Percentiles rank a stretch among this genome's conserved stretches.
Evolutionary conservation across 2,113 vertebrate species (phyloP).

Genomic region (Antigone vipio): DNA sequence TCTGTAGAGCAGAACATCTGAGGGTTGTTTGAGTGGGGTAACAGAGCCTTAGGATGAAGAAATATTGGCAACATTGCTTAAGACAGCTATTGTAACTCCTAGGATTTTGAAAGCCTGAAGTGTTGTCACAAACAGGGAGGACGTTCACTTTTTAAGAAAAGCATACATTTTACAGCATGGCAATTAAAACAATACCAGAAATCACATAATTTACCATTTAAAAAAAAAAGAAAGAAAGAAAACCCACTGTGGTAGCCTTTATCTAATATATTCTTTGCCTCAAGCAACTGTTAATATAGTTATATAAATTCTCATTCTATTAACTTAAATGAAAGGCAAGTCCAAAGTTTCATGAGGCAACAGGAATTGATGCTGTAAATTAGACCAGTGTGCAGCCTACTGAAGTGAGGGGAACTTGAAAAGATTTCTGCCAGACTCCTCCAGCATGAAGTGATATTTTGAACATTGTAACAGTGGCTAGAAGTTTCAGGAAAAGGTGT

Average conservation of each 20-base stretch:
- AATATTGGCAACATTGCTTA: background rate
- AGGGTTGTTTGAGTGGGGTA: background rate
- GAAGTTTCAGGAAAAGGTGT: conserved; percentile 35
- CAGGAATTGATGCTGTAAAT: conserved; percentile 39
- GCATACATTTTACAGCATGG: background rate
- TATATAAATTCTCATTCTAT: conserved; percentile 19
- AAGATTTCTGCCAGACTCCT: background rate
- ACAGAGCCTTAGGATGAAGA: background rate
- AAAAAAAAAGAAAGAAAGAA: background rate
- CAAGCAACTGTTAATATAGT: conserved; percentile 31
- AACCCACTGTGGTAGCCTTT: background rate
- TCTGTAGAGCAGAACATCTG: background rate
- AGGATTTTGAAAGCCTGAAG: conserved; percentile 18
- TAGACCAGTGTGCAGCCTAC: background rate
- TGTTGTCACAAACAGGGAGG: background rate
- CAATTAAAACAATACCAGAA: conserved; percentile 1
- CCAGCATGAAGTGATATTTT: background rate
- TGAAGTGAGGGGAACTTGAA: background rate
- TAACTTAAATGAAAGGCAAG: conserved; percentile 54
- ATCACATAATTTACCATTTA: background rate
- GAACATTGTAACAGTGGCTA: background rate
- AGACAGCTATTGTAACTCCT: background rate
- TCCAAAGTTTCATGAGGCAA: conserved; percentile 1
- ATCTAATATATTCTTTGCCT: conserved; percentile 29
- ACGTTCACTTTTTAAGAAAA: background rate